Base-by-base conservation (phyloP, 92 coral and sea anemone genomes). In the Pocillopora meandrina region DNA sequence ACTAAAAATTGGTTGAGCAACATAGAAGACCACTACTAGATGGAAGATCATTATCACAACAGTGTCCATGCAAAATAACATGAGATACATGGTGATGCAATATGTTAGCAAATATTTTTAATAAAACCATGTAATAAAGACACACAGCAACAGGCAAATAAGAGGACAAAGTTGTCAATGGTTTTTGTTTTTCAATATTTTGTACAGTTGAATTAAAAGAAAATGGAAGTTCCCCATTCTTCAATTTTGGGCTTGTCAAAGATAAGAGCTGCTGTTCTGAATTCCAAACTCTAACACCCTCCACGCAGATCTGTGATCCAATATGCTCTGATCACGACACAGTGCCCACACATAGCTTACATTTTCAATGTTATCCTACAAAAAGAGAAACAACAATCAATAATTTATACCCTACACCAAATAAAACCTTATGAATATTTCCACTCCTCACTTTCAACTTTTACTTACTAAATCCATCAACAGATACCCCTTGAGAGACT, bases 311-410 rank as follows among this genome's bases (percentile, higher is more conserved):
- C 95, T 87, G 85, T 96, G 99, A 57, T 96, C 95, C 67, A 96
- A 76, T 70, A 96, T 96, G 65, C 93, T 96, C 79, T 96, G 99
- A 75, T 96, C 99, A 47, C 99, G 81, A 76, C 99, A 96, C 64
- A 96, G 82, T n/a, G 99, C 99, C 99, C 99, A 96, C 79, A 96
- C 99, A 66, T 96, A 96, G 82, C 96, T 91, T 49, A 94, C 93
- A 70, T 87, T 93, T 63, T 96, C 98, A 76, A 96, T 96, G 42
- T 94, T 92, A 62, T 96, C 99, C 99, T 96, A 81, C 14, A 76
- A 82, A 18, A 9, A 67, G 81, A 82, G 56, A 73, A 13, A 47
- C 10, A 47, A 12, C 36, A 10, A 68, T 34, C 0, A 14, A 1
- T 9, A 26, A 26, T 12, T 12, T 2, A 67, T 33, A 2, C 23